Conservation (phyloP, 2,113 vertebrate genomes). For the Neolamprologus devosi region DNA sequence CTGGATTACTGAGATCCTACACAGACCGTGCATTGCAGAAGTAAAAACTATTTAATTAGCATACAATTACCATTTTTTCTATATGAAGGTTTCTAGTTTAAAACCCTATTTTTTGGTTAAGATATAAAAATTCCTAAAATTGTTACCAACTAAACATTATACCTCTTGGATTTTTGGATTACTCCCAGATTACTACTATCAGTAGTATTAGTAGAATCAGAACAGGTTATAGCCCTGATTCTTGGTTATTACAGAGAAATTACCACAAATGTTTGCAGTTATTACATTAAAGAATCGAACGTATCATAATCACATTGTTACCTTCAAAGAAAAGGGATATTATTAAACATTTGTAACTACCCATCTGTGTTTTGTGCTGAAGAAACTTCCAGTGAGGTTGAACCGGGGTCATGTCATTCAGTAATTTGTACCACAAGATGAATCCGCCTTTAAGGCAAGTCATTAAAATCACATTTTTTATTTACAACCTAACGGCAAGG, state of each 20-base stretch:
- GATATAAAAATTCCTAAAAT: not conserved
- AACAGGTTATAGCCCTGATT: not conserved
- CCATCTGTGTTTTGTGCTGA: not conserved
- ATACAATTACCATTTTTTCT: not conserved
- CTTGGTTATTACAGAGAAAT: not conserved
- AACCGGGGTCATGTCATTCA: rapidly evolving
- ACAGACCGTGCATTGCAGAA: not conserved
- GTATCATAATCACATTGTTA: not conserved
- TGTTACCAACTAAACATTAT: not conserved
- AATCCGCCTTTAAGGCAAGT: not conserved
- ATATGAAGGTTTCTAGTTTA: not conserved
- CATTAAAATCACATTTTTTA: not conserved
- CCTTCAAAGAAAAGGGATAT: not conserved
- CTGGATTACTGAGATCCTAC: not conserved
- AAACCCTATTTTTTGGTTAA: rapidly evolving
- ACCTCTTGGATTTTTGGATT: not conserved
- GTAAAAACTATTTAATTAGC: not conserved
- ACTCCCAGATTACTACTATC: rapidly evolving
- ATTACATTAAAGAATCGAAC: not conserved
- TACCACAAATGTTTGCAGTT: not conserved
- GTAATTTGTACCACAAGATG: not conserved
- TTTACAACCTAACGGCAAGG: not conserved
- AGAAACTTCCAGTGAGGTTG: not conserved
- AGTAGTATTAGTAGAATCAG: rapidly evolving
- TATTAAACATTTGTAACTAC: not conserved